Evolutionary conservation across 2,113 vertebrate genomes (phyloP).

Genomic region (Sinosuthora webbiana): DNA sequence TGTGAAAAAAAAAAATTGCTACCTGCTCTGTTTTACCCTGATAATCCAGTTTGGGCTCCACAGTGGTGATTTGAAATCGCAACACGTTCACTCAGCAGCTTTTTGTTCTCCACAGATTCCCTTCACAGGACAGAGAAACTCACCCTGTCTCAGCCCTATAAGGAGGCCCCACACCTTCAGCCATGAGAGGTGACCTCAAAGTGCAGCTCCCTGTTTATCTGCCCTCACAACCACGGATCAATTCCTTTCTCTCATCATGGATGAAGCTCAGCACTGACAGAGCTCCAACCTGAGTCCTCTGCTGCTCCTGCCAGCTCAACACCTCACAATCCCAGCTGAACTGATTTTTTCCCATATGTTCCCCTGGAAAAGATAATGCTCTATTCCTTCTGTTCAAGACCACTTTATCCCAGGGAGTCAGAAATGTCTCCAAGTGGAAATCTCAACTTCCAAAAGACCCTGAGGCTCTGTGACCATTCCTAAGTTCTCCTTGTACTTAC

Average conservation of each 20-base stretch:
- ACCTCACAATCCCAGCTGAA: not conserved
- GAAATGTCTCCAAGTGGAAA: not conserved
- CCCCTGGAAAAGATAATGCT: not conserved
- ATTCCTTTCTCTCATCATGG: not conserved
- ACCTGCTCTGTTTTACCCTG: not conserved
- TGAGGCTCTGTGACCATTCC: not conserved
- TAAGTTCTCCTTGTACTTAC: not conserved
- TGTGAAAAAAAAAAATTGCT: not conserved
- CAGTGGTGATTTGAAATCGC: not conserved
- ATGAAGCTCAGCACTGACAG: not conserved
- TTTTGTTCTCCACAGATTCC: not conserved
- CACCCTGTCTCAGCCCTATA: accelerated
- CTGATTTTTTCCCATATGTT: not conserved
- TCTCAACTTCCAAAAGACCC: not conserved
- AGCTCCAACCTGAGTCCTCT: not conserved
- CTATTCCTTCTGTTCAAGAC: not conserved
- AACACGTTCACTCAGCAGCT: not conserved
- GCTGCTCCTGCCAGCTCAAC: not conserved
- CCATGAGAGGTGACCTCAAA: not conserved
- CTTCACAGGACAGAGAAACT: not conserved
- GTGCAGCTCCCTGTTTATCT: not conserved
- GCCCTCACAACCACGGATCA: accelerated
- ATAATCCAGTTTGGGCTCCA: not conserved
- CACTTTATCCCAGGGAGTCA: not conserved
- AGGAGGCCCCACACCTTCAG: not conserved